Evolutionary conservation across 2,888 invertebrate species (phyloP), one percentile per base, ranked within the genome.

Genomic region (Tenthredo distinguenda): DNA sequence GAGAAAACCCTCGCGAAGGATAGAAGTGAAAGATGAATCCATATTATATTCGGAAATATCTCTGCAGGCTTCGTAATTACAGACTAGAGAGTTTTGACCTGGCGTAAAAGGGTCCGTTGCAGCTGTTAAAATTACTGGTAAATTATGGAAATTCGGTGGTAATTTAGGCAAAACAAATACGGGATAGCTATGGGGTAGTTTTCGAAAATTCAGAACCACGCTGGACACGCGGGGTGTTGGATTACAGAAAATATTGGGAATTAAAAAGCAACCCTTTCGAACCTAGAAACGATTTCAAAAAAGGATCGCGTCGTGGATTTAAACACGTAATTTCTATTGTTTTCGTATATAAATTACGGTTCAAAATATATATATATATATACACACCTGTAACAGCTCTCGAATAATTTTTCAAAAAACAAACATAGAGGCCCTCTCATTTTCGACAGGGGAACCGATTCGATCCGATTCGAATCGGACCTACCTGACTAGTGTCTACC

Each of bases 101-200:
- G 83, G 26, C n/a, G 68, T 71, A 83, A 83, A 83, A 71, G 68
- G 83, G 71, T 68, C 83, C 47, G 83, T n/a, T 43, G 76, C 85
- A 85, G 71, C 85, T 85, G 82, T 82, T 71, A 81, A 85, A 71
- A 85, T 82, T 85, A 71, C n/a, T 26, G 82, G 71, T 82, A 43
- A 85, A 85, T 85, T 85, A 85, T 85, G 85, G 82, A 85, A 82
- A 85, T 85, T 50, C 37, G 26, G 31, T 31, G 26, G 50, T 82
- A 68, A 82, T 85, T 85, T 72, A 71, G 50, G 82, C 47, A 82
- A 85, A 85, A 85, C 85, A 85, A 85, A 85, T 85, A 85, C 71
- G 26, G 40, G 4, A 40, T 18, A 31, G 43, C n/a, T 21, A 47
- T 58, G 18, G 26, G 62, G 76, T 65, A 58, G 65, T 85, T 68